A percentile compares a stretch with the other conserved stretches of the same genome.
Evolutionary conservation across 1,140 invertebrate species (phyloP).

Genomic region (honey bee (Apis mellifera)): DNA sequence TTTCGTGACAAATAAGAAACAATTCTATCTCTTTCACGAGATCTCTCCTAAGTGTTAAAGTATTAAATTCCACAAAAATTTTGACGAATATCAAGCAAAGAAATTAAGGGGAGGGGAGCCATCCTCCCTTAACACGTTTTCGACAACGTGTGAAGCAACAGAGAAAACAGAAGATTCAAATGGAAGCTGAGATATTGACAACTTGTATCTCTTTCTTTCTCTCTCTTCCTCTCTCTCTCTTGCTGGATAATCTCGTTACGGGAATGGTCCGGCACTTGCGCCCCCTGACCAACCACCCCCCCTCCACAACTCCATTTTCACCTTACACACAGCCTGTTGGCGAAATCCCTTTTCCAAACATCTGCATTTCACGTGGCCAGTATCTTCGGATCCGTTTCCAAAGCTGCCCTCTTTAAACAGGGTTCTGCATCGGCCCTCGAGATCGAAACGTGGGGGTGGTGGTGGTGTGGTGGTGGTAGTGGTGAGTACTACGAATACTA

Average conservation of each 20-base stretch:
- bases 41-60: too few relatives aligned
- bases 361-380: slow-evolving; percentile 38
- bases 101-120: too few relatives aligned
- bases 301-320: slow-evolving; percentile 1
- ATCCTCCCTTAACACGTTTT: neutral
- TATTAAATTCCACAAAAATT: too few relatives aligned
- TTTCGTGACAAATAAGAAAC: too few relatives aligned
- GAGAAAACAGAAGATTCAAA: neutral
- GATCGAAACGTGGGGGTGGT: neutral
- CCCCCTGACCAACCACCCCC: neutral
- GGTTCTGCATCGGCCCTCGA: neutral
- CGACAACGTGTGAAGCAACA: too few relatives aligned
- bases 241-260: slow-evolving; percentile 29
- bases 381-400: slow-evolving; percentile 36
- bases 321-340: slow-evolving; percentile 26
- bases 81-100: too few relatives aligned
- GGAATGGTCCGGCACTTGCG: neutral
- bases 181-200: neutral
- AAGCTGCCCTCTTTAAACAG: slow-evolving; percentile 45
- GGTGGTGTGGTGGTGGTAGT: neutral
- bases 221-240: too few relatives aligned
- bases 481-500: too few relatives aligned
- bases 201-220: too few relatives aligned
- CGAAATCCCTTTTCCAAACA: slow-evolving; percentile 52
- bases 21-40: too few relatives aligned